phyloP scores from a whole-genome alignment of 2,797 vertebrate genomes.

The Ammospiza maritima region DNA sequence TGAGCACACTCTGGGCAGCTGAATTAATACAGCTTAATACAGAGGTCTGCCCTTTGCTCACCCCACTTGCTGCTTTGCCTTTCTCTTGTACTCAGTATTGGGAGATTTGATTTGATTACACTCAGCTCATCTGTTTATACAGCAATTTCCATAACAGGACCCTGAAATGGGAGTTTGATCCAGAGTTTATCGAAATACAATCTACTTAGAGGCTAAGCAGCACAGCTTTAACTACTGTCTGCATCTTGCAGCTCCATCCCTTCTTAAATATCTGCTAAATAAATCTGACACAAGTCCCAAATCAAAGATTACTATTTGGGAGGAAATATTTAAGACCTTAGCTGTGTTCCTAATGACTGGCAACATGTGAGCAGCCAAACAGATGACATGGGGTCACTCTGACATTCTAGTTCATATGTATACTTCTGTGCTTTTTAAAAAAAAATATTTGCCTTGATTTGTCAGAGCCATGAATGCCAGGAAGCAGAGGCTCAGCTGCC shows the following conservation, averaged over 20 bases:
- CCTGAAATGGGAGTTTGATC: not conserved
- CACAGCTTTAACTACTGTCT: constrained; percentile 2
- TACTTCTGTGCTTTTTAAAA: not conserved
- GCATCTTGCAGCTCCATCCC: not conserved
- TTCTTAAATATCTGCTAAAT: constrained; percentile 16
- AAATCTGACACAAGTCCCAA: not conserved
- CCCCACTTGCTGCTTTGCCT: not conserved
- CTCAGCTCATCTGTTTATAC: not conserved
- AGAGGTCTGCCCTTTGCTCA: not conserved
- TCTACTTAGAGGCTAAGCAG: constrained; percentile 13
- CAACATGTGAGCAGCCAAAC: not conserved
- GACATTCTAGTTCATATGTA: not conserved
- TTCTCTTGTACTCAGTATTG: not conserved
- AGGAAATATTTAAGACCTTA: not conserved
- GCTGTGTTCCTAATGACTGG: not conserved
- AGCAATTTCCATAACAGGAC: not conserved
- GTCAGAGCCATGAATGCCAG: not conserved
- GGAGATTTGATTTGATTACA: not conserved
- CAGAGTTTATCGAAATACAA: not conserved
- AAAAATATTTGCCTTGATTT: not conserved
- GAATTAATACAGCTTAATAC: not conserved
- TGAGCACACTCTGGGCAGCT: not conserved
- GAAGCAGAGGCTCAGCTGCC: not conserved
- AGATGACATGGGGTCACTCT: not conserved
- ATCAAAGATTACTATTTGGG: not conserved